Conservation (phyloP, 2,113 vertebrate species). For the Panthera leo region DNA sequence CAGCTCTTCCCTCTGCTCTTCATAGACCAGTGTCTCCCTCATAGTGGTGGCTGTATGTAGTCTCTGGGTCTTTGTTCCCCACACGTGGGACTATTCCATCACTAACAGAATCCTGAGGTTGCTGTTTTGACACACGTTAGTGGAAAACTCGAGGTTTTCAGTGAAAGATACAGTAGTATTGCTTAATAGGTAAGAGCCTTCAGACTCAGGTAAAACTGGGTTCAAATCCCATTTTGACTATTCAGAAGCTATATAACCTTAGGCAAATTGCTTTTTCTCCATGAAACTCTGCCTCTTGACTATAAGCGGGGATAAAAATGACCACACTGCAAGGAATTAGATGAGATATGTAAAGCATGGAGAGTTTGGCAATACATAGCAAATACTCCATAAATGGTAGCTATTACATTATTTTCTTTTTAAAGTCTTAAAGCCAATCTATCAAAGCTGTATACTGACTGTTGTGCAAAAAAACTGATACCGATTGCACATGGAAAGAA, state of each 20-base stretch:
- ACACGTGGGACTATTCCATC: neutral
- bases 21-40: neutral
- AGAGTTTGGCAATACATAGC: neutral
- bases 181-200: neutral
- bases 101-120: neutral
- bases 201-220: neutral
- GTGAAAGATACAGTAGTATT: neutral
- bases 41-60: neutral
- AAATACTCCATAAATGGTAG: neutral
- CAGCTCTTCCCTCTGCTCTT: neutral
- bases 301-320: neutral
- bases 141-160: neutral
- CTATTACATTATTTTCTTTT: neutral
- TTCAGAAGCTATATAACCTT: neutral
- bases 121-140: neutral
- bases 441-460: neutral
- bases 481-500: neutral
- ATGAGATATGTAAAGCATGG: neutral
- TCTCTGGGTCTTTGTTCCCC: neutral
- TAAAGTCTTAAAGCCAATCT: constrained; percentile 4
- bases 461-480: neutral
- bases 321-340: neutral
- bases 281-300: neutral
- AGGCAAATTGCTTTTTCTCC: neutral
- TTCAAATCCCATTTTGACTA: neutral